Base-by-base conservation (phyloP, 2,888 invertebrate species). In the Biston stratarius region DNA sequence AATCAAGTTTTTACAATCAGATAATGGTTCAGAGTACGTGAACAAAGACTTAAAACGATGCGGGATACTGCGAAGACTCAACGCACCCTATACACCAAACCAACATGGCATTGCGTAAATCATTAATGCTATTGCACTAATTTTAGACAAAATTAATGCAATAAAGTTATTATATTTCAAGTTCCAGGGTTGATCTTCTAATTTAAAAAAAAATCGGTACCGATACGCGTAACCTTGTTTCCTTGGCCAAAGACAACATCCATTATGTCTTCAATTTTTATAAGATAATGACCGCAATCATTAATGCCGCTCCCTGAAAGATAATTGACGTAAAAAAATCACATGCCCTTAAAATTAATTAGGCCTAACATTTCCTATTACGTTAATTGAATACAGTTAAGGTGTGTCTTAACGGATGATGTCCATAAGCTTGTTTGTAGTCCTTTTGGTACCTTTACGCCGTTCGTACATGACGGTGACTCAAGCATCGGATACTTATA, bases 381-480 rank as follows among this genome's bases (percentile, higher is more conserved):
- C 77, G 74, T 74, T 77, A 76, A 81, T 79, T 78, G 78, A 75
- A 74, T 70, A 64, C 60, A 64, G 70, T 64, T 63, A 72, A 60
- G 67, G 67, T 49, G 67, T 45, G 67, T 11, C 61, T 34, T 6
- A 48, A 61, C 45, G 61, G 38, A 57, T 61, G 57, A 36, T 61
- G 61, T 34, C 42, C 42, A 47, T 11, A 11, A 42, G 57, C 47
- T 57, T 57, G 57, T 57, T 57, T 57, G 34, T 57, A 10, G 53
- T 53, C 40, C 15, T 38, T 36, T n/a, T 40, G 38, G 40, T 33
- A 24, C 42, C 11, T 51, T n/a, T 10, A 24, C 5, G 11, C 9
- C 8, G 42, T 24, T 55, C 8, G 55, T 55, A 55, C 33, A 55
- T 6, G 8, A 53, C 10, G 40, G 15, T 24, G 6, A 24, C 55